Evolutionary conservation across 2,113 vertebrate species (phyloP).

Genomic region (Ailuropoda melanoleuca): DNA sequence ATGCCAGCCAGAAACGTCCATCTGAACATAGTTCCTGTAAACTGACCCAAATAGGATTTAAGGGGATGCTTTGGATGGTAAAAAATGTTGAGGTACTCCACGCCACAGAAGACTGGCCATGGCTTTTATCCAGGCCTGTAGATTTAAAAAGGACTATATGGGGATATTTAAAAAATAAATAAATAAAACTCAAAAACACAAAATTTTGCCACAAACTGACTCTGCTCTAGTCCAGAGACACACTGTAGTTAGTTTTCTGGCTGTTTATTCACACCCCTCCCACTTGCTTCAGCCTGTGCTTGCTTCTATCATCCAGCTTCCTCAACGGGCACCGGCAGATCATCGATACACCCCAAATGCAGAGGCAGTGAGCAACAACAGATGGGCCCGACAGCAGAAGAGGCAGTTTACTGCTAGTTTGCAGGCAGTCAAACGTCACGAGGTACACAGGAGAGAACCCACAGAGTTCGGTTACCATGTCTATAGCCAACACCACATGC

Average conservation of each 20-base stretch:
- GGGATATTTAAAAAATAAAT: not conserved
- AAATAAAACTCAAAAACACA: not conserved
- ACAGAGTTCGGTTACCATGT: not conserved
- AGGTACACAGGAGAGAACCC: not conserved
- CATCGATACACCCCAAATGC: not conserved
- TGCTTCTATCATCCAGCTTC: not conserved
- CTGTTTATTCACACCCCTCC: not conserved
- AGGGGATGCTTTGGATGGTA: not conserved
- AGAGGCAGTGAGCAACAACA: not conserved
- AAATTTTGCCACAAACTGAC: not conserved
- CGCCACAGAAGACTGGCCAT: not conserved
- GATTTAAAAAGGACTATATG: not conserved
- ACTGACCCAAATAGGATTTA: not conserved
- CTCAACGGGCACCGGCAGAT: not conserved
- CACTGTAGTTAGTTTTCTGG: accelerated
- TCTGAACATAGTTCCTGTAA: not conserved
- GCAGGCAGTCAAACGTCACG: not conserved
- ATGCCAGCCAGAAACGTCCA: not conserved
- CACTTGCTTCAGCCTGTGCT: not conserved
- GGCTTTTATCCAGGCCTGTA: not conserved
- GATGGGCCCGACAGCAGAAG: not conserved
- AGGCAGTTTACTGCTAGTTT: not conserved
- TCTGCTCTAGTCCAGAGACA: not conserved
- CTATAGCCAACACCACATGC: not conserved
- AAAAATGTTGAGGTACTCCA: not conserved